Evolutionary conservation across 2,113 vertebrate genomes (phyloP).

Genomic region (Phylloscopus whistleri): DNA sequence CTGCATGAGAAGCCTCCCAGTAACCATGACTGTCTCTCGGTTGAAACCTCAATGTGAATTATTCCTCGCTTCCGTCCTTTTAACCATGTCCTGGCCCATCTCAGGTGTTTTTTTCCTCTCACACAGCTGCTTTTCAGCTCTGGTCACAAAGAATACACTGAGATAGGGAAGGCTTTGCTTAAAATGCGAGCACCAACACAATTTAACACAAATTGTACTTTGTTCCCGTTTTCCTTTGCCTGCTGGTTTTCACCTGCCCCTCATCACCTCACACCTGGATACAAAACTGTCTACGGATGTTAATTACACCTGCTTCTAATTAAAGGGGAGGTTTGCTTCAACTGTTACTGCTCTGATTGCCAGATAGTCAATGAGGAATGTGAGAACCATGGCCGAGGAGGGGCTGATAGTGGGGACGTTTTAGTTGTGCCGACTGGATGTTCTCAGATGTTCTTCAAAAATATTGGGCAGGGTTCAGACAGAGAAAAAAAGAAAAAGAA

Average conservation of each 20-base stretch:
- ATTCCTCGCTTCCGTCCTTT: too few species aligned
- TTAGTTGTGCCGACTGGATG: too few species aligned
- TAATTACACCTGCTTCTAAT: neutral
- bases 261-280: neutral
- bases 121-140: neutral
- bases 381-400: rapidly evolving
- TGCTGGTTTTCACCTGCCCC: neutral
- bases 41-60: neutral
- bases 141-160: rapidly evolving
- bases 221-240: neutral
- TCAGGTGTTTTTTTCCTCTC: neutral
- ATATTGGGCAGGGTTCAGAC: neutral
- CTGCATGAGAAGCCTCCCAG: neutral
- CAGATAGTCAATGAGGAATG: neutral
- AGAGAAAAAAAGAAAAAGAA: neutral
- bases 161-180: neutral
- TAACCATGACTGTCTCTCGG: rapidly evolving
- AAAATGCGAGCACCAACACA: too few species aligned
- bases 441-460: neutral
- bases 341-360: neutral
- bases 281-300: neutral
- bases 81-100: neutral
- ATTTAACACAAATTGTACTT: neutral
- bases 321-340: neutral
- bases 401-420: neutral